Base-by-base conservation (phyloP, 2,797 vertebrate species). In the Crocodylus rhombifer region DNA sequence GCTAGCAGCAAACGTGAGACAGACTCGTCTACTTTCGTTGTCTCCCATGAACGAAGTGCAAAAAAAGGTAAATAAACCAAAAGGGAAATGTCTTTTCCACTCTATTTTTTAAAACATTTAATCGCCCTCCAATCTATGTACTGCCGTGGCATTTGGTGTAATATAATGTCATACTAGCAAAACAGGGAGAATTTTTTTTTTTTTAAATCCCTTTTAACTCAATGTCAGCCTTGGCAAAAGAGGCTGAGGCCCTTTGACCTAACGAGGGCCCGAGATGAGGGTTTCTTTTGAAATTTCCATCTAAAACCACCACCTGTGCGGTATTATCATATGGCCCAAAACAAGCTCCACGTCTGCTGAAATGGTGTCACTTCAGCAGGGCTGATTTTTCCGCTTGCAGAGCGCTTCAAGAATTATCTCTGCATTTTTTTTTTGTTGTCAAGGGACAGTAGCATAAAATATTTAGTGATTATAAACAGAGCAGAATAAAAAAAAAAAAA, bases 401-500 rank as follows among this genome's bases (percentile, higher is more conserved):
- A 91, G 80, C 0, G 1, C 79, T 82, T 87, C 90, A 86, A 90
- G 51, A 83, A 26, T 2, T 0, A 81, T 69, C 14, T 26, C 28
- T 80, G 64, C 30, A 82, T 91, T 80, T 85, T 87, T 9, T 8
- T 74, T 57, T 78, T 89, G 73, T 82, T 20, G 80, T 51, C 95
- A 84, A 86, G 56, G 6, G 13, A 80, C 17, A 42, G 79, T 76
- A 16, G 86, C 90, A 89, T 67, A 89, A 62, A 20, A 75, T 30
- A 86, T 88, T 86, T 82, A 95, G 90, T 90, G 95, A 95, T 84
- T 92, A 94, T 14, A 92, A 95, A 67, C 82, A 94, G 93, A 95
- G 80, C 82, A 90, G 88, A 91, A 84, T 76, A 87, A 86, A 92
- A 86, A 61, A 30, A 55, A 73, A 86, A 77, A 95, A 92, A 9